Evolutionary conservation across 1,140 invertebrate genomes (phyloP), one percentile per base, ranked within the genome.

Genomic region (Hestina assimilis): DNA sequence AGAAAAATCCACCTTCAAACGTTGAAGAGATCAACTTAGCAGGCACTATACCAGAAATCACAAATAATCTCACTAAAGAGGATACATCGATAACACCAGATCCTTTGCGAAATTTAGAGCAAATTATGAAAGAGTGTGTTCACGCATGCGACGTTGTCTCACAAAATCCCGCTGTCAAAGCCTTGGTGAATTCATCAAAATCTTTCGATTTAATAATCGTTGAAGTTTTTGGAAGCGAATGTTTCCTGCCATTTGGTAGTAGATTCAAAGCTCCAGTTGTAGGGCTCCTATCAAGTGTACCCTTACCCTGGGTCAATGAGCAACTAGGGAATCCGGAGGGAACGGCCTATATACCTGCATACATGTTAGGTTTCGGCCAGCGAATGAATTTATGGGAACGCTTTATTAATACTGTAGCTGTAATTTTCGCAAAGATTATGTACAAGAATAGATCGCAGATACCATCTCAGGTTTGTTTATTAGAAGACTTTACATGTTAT

Each of bases 161-260:
- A 4, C 73, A 75, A 42, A 65, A 83, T 21, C 77, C 80, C 1
- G 66, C 75, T 8, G 75, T 89, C 0, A 76, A 77, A 31, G 70
- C 75, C 3, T 51, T 89, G 3, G 52, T 89, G 1, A 77, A 86
- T 51, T 76, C 83, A 3, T 75, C 81, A 1, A 71, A 89, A 3
- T 89, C 89, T 4, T 94, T 92, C 53, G 93, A 95, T 61, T 29
- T 95, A 1, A 73, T 95, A 0, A 82, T 95, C 8, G 91, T 91
- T 0, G 93, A 94, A 75, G 89, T 90, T n/a, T 94, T 94, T 62
- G 92, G 91, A 19, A 91, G 89, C 0, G 92, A 94, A 53, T 92
- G 90, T 65, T 91, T 89, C 47, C 69, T 86, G 7, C 90, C 91
- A 0, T 66, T 93, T 6, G 89, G 91, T 1, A 79, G 90, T 59